Evolutionary conservation across 2,888 invertebrate species (phyloP), one percentile per base, ranked within the genome.

Genomic region (Apotomis capreana): DNA sequence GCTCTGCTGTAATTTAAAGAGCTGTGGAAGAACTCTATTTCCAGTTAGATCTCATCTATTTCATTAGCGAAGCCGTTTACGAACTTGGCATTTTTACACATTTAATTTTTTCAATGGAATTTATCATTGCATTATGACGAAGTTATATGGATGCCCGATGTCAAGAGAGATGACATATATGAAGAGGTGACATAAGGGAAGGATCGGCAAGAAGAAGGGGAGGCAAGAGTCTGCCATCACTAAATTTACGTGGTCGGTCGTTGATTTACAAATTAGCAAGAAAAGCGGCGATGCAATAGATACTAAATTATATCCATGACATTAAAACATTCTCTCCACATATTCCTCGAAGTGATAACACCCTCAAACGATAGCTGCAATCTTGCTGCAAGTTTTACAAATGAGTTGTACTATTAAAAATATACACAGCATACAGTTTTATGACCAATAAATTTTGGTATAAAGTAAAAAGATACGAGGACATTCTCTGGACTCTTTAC

Each of bases 401-500:
- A 86, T 84, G 85, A 86, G 83, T 83, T 83, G 81, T 76, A 76
- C 79, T 81, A 83, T 89, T 89, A 89, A 89, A 89, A 84, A 83
- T 80, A 83, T 83, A 85, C 86, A 87, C 79, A 83, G 81, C 83
- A 78, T 78, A 54, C 44, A 81, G 84, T 85, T 90, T 90, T 89
- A 91, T 80, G 88, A 85, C 81, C 86, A 87, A 89, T 90, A 90
- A 90, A 90, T 86, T 87, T 84, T 81, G 80, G 78, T 81, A 84
- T 86, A 84, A 87, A 85, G 80, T 82, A 86, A 87, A 87, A 87
- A 84, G 83, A 86, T 86, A 88, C 83, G 81, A 79, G 80, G 84
- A 88, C 86, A 86, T 85, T 86, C 87, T 85, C 82, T 79, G 83
- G 86, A 84, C 81, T 81, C 83, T 84, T 86, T 88, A 81, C 77